These are phyloP conservation scores for Pungitius pungitius DNA, from an alignment of 2,113 vertebrate species.

Conservation along the genomic window DNA sequence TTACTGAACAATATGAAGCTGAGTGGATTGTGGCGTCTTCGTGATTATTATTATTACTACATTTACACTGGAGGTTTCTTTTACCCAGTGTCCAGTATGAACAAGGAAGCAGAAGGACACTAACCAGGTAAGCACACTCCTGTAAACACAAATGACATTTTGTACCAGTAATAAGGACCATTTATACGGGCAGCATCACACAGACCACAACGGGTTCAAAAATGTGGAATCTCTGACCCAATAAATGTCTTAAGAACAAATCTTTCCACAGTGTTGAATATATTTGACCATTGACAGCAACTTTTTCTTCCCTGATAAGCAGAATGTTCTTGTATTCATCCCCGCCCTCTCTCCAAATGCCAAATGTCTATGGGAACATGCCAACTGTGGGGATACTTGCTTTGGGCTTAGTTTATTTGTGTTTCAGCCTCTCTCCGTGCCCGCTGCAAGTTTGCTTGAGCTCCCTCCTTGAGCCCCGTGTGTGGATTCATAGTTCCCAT, in stretches of 20 bases:
- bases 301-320: slow-evolving; percentile 27
- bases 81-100: slow-evolving; percentile 30
- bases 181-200: neutral
- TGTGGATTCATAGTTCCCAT: slow-evolving; percentile 70
- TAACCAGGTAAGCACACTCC: neutral
- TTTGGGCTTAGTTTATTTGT: slow-evolving; percentile 70
- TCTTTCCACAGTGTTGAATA: slow-evolving; percentile 4
- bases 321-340: slow-evolving; percentile 50
- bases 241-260: slow-evolving; percentile 7
- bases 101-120: neutral
- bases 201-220: neutral
- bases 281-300: slow-evolving; percentile 3
- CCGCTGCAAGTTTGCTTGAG: slow-evolving; percentile 60
- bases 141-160: neutral
- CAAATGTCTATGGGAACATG: slow-evolving; percentile 67
- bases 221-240: neutral
- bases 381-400: slow-evolving; percentile 68
- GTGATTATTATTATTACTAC: slow-evolving; percentile 54
- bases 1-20: slow-evolving; percentile 69
- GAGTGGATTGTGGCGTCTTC: slow-evolving; percentile 60
- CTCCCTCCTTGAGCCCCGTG: slow-evolving; percentile 62
- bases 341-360: slow-evolving; percentile 16
- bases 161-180: neutral
- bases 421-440: slow-evolving; percentile 66
- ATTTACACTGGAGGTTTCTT: slow-evolving; percentile 14